Evolutionary conservation across 35 echinoderm and acorn worm genomes (phyloP).

Genomic region (Amphiura filiformis): DNA sequence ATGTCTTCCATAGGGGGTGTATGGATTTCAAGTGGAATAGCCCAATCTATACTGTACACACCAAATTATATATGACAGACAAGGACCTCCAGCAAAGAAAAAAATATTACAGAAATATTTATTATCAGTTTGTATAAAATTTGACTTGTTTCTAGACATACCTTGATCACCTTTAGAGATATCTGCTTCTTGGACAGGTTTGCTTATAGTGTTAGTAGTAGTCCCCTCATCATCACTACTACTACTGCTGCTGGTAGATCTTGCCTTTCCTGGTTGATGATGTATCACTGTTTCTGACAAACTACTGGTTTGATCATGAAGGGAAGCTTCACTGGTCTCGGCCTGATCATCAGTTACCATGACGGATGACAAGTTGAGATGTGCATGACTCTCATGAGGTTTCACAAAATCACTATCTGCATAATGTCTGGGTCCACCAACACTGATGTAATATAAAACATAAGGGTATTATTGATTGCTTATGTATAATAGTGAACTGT

Average conservation of each 20-base stretch:
- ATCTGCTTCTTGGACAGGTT: not conserved
- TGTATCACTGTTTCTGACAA: not conserved
- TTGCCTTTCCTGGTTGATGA: not conserved
- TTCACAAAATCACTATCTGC: not conserved
- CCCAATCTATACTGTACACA: no score
- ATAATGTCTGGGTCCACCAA: not conserved
- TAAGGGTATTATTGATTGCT: no score
- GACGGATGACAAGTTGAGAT: not conserved
- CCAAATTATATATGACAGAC: no score
- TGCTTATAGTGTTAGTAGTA: not conserved
- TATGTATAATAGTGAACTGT: no score
- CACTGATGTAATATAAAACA: no score
- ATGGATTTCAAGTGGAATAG: no score
- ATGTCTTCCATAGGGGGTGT: no score
- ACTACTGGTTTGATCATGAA: not conserved
- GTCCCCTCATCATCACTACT: not conserved
- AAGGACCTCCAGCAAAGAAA: no score
- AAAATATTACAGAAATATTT: no score
- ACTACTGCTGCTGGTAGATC: not conserved
- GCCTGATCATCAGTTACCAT: not conserved
- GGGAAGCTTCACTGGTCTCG: no score
- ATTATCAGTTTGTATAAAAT: no score
- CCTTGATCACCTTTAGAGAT: not conserved
- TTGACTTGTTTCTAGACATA: no score
- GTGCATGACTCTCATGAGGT: not conserved